phyloP scores from a whole-genome alignment of 2,113 vertebrate species.

The Lonchura striata region DNA sequence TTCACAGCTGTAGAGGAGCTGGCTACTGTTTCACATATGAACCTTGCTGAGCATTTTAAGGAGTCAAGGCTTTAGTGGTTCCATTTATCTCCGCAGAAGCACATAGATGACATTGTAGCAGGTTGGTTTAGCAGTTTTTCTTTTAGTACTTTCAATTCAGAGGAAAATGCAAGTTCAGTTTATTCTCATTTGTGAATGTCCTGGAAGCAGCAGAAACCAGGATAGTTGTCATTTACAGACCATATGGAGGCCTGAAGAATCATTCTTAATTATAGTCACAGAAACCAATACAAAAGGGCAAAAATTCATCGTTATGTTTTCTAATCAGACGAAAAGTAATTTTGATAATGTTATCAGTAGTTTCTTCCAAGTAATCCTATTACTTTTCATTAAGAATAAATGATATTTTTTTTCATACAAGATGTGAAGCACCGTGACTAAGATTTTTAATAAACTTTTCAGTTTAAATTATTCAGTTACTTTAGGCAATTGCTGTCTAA shows the following conservation, averaged over 20 bases:
- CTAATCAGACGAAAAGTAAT: conserved; percentile 58
- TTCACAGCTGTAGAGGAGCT: background rate
- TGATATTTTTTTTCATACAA: conserved; percentile 1
- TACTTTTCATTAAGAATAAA: conserved; percentile 46
- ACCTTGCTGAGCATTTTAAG: background rate
- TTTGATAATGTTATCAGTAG: conserved; percentile 6
- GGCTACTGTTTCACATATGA: background rate
- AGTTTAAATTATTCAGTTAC: conserved; percentile 46
- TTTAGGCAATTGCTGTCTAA: conserved; percentile 27
- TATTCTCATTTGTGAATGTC: background rate
- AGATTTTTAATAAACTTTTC: conserved; percentile 55
- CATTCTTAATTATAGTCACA: conserved; percentile 52
- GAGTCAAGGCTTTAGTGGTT: background rate
- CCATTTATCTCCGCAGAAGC: background rate
- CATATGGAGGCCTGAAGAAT: background rate
- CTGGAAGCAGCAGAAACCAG: background rate
- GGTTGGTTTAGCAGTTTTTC: background rate
- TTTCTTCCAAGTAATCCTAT: conserved; percentile 48
- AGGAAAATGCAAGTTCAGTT: background rate
- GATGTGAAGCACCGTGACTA: background rate
- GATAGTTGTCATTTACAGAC: conserved; percentile 39
- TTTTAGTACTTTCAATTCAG: background rate
- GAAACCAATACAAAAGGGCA: conserved; percentile 47
- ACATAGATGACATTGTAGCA: background rate
- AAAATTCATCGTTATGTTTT: conserved; percentile 39